Conservation (phyloP, 2,797 vertebrate species). For the Diceros bicornis region DNA sequence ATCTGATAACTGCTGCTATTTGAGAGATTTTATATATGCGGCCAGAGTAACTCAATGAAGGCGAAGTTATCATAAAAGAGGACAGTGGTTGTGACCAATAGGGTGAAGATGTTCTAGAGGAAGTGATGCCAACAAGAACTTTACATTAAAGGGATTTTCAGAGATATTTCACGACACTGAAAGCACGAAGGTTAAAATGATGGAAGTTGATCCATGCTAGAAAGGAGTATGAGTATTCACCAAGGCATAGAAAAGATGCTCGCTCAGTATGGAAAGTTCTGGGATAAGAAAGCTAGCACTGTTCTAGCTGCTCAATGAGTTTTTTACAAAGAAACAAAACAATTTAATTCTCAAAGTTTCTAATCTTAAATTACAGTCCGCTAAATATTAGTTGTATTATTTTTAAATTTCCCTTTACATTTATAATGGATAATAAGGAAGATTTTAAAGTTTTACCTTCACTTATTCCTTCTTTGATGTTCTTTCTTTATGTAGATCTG, state of each 20-base stretch:
- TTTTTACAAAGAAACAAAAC: background rate
- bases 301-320: background rate
- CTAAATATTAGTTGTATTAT: background rate
- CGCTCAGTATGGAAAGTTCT: background rate
- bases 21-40: background rate
- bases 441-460: background rate
- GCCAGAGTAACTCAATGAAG: background rate
- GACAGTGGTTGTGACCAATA: background rate
- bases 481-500: background rate
- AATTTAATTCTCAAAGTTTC: background rate
- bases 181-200: background rate
- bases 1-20: background rate
- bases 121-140: background rate
- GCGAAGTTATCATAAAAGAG: background rate
- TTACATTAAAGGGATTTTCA: background rate
- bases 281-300: background rate
- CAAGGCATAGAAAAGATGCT: background rate
- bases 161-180: background rate
- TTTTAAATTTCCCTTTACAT: background rate
- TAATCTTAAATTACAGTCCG: background rate
- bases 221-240: background rate
- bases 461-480: background rate
- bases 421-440: background rate
- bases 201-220: background rate
- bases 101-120: background rate